Percentiles rank a stretch among this genome's conserved stretches.
phyloP scores from a whole-genome alignment of 2,113 vertebrate genomes.

The Mionectes macconnelli region DNA sequence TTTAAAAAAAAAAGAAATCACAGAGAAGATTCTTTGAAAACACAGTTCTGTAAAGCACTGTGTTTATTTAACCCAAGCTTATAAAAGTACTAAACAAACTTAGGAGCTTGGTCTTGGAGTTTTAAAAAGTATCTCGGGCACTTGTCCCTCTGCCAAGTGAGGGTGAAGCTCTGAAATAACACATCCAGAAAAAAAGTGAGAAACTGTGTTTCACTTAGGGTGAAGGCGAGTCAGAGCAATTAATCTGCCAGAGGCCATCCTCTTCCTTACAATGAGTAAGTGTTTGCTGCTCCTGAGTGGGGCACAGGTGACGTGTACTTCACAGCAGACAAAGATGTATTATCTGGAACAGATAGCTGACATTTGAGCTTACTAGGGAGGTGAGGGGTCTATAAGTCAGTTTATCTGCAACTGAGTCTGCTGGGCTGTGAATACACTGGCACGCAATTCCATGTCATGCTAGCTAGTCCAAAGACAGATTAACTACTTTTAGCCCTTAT shows the following conservation, averaged over 20 bases:
- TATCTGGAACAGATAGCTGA: not conserved
- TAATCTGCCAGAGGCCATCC: not conserved
- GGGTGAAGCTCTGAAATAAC: not conserved
- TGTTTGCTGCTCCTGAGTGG: slow-evolving; percentile 16
- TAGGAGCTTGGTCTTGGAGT: not conserved
- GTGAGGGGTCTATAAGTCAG: not conserved
- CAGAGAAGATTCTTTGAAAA: not conserved
- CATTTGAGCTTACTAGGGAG: not conserved
- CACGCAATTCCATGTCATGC: not conserved
- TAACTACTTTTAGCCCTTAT: not conserved
- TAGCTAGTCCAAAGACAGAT: not conserved
- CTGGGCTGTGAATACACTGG: not conserved
- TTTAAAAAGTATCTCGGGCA: not conserved
- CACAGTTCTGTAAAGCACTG: not conserved
- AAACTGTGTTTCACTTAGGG: not conserved
- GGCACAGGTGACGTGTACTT: not conserved
- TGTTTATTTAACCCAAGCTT: not conserved
- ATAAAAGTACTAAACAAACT: not conserved
- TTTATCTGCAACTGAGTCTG: not conserved
- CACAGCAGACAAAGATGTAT: not conserved
- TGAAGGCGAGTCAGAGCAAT: not conserved
- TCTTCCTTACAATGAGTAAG: slow-evolving; percentile 17
- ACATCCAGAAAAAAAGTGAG: not conserved
- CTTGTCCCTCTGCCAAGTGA: not conserved
- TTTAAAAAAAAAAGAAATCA: not conserved